Evolutionary conservation across 2,113 vertebrate species (phyloP).

Genomic region (Octodon degus): DNA sequence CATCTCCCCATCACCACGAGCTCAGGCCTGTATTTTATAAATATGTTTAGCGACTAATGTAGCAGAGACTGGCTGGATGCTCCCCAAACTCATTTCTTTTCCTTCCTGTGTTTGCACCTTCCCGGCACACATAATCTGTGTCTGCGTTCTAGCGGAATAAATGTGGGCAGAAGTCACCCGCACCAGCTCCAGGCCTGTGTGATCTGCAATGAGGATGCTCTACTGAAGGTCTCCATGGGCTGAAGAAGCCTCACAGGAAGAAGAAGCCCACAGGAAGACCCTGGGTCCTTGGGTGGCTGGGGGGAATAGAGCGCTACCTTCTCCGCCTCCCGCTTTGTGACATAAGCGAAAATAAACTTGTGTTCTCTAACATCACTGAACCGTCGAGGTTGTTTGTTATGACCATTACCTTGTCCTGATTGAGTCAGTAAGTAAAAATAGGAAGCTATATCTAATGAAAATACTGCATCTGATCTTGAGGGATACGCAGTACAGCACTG

Average conservation of each 20-base stretch:
- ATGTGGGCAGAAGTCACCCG: background rate
- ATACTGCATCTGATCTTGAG: background rate
- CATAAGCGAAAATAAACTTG: background rate
- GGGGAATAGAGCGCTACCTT: background rate
- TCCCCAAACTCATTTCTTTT: background rate
- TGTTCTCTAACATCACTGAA: background rate
- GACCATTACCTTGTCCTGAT: background rate
- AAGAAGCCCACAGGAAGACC: background rate
- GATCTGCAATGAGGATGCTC: background rate
- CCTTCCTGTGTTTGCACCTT: background rate
- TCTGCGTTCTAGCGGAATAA: background rate
- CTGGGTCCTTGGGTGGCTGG: background rate
- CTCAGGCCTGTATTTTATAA: background rate
- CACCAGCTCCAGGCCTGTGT: background rate
- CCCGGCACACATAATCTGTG: background rate
- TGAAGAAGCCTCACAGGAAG: no score
- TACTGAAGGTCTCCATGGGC: background rate
- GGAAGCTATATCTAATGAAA: conserved; percentile 19
- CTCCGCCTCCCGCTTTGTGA: background rate
- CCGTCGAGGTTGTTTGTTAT: background rate
- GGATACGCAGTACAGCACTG: background rate
- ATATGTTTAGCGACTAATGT: background rate
- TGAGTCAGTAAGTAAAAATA: background rate
- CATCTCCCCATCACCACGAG: background rate
- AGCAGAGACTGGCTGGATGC: background rate